A percentile compares a stretch with the other conserved stretches of the same genome.
Conservation (phyloP, 2,888 invertebrate species). For the Temnothorax unifasciatus region DNA sequence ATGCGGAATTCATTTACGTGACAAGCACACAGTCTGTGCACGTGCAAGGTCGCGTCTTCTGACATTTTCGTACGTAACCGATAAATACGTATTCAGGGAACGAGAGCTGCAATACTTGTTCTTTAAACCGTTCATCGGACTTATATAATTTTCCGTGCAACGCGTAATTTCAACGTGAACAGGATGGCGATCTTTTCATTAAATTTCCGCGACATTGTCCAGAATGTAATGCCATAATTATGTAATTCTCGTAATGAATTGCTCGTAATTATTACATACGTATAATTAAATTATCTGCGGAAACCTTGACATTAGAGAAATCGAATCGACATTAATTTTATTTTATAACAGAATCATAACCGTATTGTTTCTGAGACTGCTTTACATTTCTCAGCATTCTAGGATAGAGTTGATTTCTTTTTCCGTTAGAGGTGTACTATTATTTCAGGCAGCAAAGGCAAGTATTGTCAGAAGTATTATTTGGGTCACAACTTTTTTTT, state of each 20-base stretch:
- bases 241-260: not conserved
- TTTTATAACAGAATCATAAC: not conserved
- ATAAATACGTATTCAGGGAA: not conserved
- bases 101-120: not conserved
- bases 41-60: not conserved
- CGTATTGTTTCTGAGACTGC: not conserved
- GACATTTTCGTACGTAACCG: constrained; percentile 17
- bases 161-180: constrained; percentile 3
- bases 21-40: not conserved
- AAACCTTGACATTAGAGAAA: not conserved
- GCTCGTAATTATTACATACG: not conserved
- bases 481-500: constrained; percentile 17
- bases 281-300: not conserved
- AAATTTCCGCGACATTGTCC: constrained; percentile 4
- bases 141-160: constrained; percentile 9
- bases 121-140: not conserved
- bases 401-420: not conserved
- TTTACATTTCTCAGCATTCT: not conserved
- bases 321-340: not conserved
- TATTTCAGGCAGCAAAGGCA: not conserved
- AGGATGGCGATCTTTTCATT: not conserved
- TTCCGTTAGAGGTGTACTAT: not conserved
- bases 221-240: not conserved
- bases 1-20: constrained; percentile 27
- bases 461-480: not conserved